Percentiles rank a stretch among this genome's conserved stretches.
Conservation (phyloP, 2,888 invertebrate genomes). For the Neria commutata region DNA sequence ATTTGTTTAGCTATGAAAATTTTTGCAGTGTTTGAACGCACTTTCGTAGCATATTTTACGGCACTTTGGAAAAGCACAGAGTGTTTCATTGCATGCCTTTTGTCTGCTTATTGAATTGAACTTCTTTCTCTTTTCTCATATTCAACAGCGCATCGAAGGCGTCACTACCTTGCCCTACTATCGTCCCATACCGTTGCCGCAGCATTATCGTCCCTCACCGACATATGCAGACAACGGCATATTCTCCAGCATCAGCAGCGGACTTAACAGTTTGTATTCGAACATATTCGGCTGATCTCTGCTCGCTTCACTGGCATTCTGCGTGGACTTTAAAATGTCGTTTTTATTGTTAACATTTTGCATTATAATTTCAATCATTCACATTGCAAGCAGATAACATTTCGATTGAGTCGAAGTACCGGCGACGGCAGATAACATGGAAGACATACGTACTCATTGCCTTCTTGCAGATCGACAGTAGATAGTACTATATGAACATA, state of each 20-base stretch:
- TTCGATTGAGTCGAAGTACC: conserved; percentile 28
- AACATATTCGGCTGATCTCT: conserved; percentile 74
- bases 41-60: background rate
- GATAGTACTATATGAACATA: too few species aligned
- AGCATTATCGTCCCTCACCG: conserved; percentile 63
- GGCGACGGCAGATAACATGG: conserved; percentile 17
- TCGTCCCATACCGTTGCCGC: conserved; percentile 66
- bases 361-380: conserved; percentile 33
- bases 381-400: conserved; percentile 32
- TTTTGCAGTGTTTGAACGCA: too few species aligned
- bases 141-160: conserved; percentile 72
- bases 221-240: conserved; percentile 66
- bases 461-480: too few species aligned
- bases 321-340: conserved; percentile 34
- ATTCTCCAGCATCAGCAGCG: conserved; percentile 77
- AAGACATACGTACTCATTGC: conserved; percentile 19
- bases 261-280: conserved; percentile 78
- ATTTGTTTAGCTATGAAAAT: too few species aligned
- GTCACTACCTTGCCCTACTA: conserved; percentile 63
- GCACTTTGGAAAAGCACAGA: background rate
- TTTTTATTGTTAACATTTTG: conserved; percentile 34
- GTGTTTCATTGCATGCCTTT: background rate
- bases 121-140: conserved; percentile 20
- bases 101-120: background rate
- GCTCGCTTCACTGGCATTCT: conserved; percentile 34